These are phyloP conservation scores for Esox niger DNA, from an alignment of 2,113 vertebrate species.

Conservation along the genomic window DNA sequence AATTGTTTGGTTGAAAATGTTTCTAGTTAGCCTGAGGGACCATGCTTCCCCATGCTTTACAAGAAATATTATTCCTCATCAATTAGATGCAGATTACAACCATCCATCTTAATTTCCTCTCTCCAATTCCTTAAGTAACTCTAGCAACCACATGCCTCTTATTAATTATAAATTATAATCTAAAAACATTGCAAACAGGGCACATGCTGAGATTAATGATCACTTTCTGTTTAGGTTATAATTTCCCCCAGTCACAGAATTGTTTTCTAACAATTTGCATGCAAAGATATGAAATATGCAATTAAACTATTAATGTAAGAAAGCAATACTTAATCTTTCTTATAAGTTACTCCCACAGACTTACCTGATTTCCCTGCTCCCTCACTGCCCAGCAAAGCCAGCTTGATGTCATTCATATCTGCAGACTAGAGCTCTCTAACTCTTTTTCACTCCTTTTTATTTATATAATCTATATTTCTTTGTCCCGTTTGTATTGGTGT, in stretches of 20 bases:
- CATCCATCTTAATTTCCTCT: constrained; percentile 41
- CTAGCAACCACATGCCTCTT: constrained; percentile 16
- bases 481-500: too few species aligned
- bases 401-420: constrained; percentile 54
- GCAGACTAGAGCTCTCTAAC: constrained; percentile 2
- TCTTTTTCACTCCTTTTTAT: too few species aligned
- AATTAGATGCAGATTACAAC: constrained; percentile 29
- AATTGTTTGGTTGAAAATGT: constrained; percentile 32
- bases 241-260: neutral
- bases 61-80: constrained; percentile 31
- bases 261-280: neutral
- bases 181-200: neutral
- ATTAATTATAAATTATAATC: constrained; percentile 5
- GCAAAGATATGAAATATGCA: neutral
- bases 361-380: constrained; percentile 59
- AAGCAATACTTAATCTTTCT: neutral
- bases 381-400: constrained; percentile 55
- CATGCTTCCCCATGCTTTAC: constrained; percentile 15
- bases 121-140: constrained; percentile 18
- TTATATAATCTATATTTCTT: too few species aligned
- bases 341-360: neutral
- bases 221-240: neutral
- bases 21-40: constrained; percentile 19
- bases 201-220: neutral
- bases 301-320: too few species aligned